Conservation (phyloP, 2,113 vertebrate genomes). For the Ceuthmochares aereus region DNA sequence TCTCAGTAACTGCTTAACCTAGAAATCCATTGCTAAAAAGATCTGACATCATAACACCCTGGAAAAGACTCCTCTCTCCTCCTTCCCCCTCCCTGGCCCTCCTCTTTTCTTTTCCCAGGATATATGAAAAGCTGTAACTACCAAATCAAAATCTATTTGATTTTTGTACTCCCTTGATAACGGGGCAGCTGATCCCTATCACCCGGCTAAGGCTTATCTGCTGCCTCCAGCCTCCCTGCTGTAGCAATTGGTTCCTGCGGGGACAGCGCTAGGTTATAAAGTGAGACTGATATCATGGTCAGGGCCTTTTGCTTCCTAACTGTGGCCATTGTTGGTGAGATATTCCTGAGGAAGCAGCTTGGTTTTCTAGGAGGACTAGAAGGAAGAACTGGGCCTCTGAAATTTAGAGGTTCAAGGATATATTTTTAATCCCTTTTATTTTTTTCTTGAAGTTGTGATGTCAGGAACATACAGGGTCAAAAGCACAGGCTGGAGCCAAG, state of each 20-base stretch:
- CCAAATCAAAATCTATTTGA: conserved; percentile 72
- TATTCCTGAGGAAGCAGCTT: neutral
- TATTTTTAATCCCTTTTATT: conserved; percentile 8
- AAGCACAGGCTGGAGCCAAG: neutral
- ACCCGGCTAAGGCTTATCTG: conserved; percentile 65
- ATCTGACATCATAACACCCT: conserved; percentile 41
- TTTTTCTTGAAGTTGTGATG: neutral
- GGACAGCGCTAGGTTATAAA: neutral
- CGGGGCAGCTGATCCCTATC: conserved; percentile 68
- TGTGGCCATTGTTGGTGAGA: neutral
- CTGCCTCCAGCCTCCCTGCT: conserved; percentile 62
- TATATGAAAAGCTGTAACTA: conserved; percentile 62
- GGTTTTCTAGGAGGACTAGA: neutral
- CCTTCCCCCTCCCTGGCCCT: neutral
- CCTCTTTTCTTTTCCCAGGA: conserved; percentile 50
- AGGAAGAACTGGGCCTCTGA: neutral
- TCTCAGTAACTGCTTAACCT: conserved; percentile 48
- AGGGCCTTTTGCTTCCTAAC: neutral
- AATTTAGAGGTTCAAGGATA: conserved; percentile 18
- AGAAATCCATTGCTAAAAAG: conserved; percentile 51
- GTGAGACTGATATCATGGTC: neutral
- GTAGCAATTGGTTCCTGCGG: conserved; percentile 15
- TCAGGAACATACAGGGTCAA: neutral
- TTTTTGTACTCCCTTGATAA: conserved; percentile 71
- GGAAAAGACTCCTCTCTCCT: neutral